Base-by-base conservation (phyloP, 2,888 invertebrate species). In the Lacanobia wlatinum region DNA sequence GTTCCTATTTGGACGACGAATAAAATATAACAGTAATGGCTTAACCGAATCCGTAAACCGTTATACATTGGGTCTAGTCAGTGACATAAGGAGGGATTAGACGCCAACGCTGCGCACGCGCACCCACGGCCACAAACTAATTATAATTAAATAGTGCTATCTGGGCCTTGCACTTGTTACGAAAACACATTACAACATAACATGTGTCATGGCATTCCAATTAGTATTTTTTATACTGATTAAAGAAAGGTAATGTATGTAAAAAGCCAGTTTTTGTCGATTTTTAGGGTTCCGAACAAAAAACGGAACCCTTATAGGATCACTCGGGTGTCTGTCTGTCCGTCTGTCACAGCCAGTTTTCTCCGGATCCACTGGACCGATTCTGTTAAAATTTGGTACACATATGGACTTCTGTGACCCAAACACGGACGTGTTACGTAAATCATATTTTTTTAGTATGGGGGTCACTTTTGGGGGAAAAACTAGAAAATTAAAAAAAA, bases 71-170 rank as follows among this genome's bases (percentile, higher is more conserved):
- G 66, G 14, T 43, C 63, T 77, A 66, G 80, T 80, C 73, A 66
- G 61, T 90, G 88, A 89, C 89, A 88, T 88, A 88, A 90, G 86
- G 76, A 75, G 73, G 70, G 80, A 82, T 83, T 83, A 84, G 66
- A 63, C 81, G 75, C 78, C 78, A 75, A 80, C 80, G 78, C 76
- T 75, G 84, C 82, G 86, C 86, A 70, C 70, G 80, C 87, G 87
- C 86, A 75, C 75, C 85, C 85, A 89, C 83, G 88, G 86, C 83
- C 88, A 84, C 70, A 71, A 58, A 64, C 81, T 83, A 85, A 86
- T 75, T 68, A 46, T 40, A 58, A 76, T 87, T 86, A 87, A 84
- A 82, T 76, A 84, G 76, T 79, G 79, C 70, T 84, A 85, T 84
- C 82, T 84, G 83, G 82, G 81, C 79, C 84, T 85, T 77, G 83